Evolutionary conservation across 2,113 vertebrate species (phyloP).

Genomic region (Struthidea cinerea): DNA sequence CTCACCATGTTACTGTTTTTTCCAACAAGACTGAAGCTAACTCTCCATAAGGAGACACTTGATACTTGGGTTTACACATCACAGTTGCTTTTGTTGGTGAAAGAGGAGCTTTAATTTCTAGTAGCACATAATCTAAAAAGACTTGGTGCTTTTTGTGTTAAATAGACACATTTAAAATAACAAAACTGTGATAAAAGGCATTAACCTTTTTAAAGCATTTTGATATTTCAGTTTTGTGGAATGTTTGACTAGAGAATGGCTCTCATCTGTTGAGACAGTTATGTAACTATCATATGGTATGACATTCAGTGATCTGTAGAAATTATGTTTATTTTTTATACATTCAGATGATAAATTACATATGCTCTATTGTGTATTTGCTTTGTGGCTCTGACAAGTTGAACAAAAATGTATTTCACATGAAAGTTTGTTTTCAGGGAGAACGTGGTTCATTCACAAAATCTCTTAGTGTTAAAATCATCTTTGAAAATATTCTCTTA

Average conservation of each 20-base stretch:
- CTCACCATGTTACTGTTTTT: fast-evolving
- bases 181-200: neutral
- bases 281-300: neutral
- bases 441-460: conserved; percentile 2
- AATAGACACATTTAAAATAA: neutral
- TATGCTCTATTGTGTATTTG: neutral
- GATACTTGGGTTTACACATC: neutral
- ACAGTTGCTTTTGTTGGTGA: neutral
- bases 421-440: neutral
- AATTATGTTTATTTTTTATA: neutral
- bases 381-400: neutral
- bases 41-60: neutral
- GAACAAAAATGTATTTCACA: neutral
- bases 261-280: neutral
- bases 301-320: neutral
- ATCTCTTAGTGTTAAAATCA: neutral
- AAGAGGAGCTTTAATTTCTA: neutral
- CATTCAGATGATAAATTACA: neutral
- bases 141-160: neutral
- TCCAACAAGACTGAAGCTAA: neutral
- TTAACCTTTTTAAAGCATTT: neutral
- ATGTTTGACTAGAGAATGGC: neutral
- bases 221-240: neutral
- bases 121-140: neutral
- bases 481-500: neutral